Conservation (phyloP, 1,140 invertebrate species). For the Euura lappo region DNA sequence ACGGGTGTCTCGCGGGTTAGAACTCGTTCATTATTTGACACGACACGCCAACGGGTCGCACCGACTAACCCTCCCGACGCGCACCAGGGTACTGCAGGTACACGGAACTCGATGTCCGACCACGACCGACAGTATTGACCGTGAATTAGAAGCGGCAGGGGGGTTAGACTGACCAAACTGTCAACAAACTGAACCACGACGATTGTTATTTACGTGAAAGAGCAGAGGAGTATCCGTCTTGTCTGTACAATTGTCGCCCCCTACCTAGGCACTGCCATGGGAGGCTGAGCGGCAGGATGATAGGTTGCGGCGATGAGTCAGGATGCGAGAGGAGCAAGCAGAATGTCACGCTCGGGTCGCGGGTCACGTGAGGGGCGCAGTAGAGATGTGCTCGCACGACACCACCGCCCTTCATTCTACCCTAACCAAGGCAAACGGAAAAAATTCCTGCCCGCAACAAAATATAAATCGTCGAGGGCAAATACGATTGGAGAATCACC, state of each 20-base stretch:
- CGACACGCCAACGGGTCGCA: not conserved
- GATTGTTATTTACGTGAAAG: too few species aligned
- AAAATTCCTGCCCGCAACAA: constrained; percentile 51
- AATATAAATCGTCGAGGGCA: constrained; percentile 39
- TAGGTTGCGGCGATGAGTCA: constrained; percentile 53
- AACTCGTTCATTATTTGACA: not conserved
- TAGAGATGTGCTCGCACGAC: constrained; percentile 61
- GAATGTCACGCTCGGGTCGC: constrained; percentile 57
- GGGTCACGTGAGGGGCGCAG: constrained; percentile 57
- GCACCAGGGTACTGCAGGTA: not conserved
- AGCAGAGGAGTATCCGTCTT: too few species aligned
- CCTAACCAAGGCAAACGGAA: constrained; percentile 56
- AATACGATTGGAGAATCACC: constrained; percentile 39
- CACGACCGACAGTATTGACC: constrained; percentile 1
- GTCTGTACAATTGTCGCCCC: too few species aligned
- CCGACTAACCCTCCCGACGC: not conserved
- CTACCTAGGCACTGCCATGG: constrained; percentile 31
- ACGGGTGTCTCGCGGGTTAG: not conserved
- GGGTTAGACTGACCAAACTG: not conserved
- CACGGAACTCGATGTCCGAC: not conserved
- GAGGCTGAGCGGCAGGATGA: constrained; percentile 52
- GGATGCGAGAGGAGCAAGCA: constrained; percentile 59
- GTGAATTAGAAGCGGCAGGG: not conserved
- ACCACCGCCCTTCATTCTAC: constrained; percentile 54
- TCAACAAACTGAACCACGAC: not conserved